These are phyloP conservation scores for Pomatorhinus ruficollis DNA, from an alignment of 2,113 vertebrate species.

Conservation along the genomic window DNA sequence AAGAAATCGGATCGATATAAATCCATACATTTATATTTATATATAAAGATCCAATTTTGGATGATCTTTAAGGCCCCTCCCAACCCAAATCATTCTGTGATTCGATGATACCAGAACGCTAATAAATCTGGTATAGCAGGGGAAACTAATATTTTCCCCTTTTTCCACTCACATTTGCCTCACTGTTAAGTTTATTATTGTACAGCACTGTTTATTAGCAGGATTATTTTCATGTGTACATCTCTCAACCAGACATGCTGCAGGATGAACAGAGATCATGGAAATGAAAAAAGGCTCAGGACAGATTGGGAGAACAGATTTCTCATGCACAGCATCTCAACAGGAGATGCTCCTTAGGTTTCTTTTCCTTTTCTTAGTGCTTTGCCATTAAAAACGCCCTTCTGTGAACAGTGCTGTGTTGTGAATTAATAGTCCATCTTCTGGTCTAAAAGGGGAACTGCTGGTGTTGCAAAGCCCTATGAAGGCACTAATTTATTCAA, in stretches of 20 bases:
- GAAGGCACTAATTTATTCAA: not conserved
- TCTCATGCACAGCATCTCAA: not conserved
- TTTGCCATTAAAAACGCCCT: not conserved
- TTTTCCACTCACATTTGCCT: not conserved
- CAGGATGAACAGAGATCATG: not conserved
- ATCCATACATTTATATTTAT: not conserved
- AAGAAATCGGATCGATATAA: not conserved
- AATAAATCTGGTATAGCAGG: not conserved
- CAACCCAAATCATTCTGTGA: not conserved
- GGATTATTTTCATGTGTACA: not conserved
- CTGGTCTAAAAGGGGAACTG: not conserved
- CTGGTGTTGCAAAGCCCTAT: not conserved
- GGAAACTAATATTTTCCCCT: rapidly evolving
- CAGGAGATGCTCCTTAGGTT: not conserved
- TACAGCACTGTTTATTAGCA: not conserved
- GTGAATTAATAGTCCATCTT: not conserved
- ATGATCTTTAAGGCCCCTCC: not conserved
- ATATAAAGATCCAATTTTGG: not conserved
- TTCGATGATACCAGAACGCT: not conserved
- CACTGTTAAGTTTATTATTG: not conserved
- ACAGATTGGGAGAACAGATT: not conserved
- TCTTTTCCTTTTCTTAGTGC: not conserved
- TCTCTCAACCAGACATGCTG: not conserved
- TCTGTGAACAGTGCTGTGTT: not conserved
- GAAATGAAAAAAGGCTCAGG: not conserved